These are phyloP conservation scores for Echinarachnius parma DNA, from an alignment of 53 echinoderm and acorn worm species.

Conservation along the genomic window DNA sequence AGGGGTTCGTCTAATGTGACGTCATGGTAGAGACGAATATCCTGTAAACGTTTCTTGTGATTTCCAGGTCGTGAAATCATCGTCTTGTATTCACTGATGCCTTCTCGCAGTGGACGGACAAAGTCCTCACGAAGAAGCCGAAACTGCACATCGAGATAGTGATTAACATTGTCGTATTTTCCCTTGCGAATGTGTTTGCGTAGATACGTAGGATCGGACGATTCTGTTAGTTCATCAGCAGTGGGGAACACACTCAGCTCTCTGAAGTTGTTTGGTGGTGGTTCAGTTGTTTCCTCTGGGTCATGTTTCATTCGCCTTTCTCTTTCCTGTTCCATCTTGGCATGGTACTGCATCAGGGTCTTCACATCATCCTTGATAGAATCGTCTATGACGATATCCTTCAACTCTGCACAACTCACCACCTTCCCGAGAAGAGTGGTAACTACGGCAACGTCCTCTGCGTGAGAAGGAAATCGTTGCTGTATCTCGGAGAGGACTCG, in stretches of 20 bases:
- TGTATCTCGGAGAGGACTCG: slow-evolving; percentile 58
- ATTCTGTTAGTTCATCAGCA: slow-evolving; percentile 58
- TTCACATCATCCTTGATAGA: slow-evolving; percentile 27
- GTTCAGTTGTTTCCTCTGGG: slow-evolving; percentile 32
- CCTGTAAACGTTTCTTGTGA: slow-evolving; percentile 50
- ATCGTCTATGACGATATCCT: slow-evolving; percentile 38
- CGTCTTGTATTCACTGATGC: slow-evolving; percentile 70
- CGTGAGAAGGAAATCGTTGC: slow-evolving; percentile 50
- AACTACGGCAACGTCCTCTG: slow-evolving; percentile 52
- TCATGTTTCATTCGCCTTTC: slow-evolving; percentile 14
- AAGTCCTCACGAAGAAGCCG: slow-evolving; percentile 90
- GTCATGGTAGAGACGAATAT: slow-evolving; percentile 79
- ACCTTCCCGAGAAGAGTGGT: slow-evolving; percentile 51
- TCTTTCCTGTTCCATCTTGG: slow-evolving; percentile 32
- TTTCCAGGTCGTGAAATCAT: slow-evolving; percentile 30
- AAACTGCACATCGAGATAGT: slow-evolving; percentile 94
- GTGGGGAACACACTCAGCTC: slow-evolving; percentile 67
- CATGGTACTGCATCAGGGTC: slow-evolving; percentile 40
- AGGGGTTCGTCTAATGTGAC: slow-evolving; percentile 69
- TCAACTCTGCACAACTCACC: slow-evolving; percentile 26
- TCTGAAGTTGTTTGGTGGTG: slow-evolving; percentile 85
- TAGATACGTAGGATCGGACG: slow-evolving; percentile 46
- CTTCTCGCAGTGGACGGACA: slow-evolving; percentile 69
- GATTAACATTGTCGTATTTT: slow-evolving; percentile 64
- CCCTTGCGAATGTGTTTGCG: slow-evolving; percentile 62